Evolutionary conservation across 2,113 vertebrate genomes (phyloP).

Genomic region (Oenanthe oenanthe): DNA sequence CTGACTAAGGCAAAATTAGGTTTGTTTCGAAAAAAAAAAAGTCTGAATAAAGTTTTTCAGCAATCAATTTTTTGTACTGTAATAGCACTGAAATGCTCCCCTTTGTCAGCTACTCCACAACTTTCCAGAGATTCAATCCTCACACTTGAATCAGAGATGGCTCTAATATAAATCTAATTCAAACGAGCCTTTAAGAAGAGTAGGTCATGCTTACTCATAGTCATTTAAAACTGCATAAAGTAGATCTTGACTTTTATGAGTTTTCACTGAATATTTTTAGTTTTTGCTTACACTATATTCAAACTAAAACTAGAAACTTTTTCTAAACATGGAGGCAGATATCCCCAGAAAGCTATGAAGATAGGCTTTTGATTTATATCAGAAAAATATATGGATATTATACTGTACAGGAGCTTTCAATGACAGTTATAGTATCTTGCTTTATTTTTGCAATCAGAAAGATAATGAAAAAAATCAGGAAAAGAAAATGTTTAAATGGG

Average conservation of each 20-base stretch:
- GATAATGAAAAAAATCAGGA: neutral
- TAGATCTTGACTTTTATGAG: neutral
- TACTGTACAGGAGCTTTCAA: neutral
- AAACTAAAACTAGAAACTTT: neutral
- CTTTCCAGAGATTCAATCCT: neutral
- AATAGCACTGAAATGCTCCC: neutral
- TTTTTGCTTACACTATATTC: neutral
- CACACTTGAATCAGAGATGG: rapidly evolving
- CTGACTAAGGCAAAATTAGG: neutral
- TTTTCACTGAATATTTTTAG: neutral
- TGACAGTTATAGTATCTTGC: neutral
- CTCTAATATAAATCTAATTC: neutral
- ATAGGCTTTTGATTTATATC: neutral
- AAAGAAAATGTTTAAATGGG: neutral
- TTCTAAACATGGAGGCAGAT: neutral
- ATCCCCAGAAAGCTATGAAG: neutral
- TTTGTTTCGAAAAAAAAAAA: neutral
- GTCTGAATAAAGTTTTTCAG: neutral
- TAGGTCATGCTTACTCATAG: neutral
- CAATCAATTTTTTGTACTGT: neutral
- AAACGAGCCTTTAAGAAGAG: neutral
- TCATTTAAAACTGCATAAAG: neutral
- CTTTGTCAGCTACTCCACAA: neutral
- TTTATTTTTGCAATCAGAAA: neutral
- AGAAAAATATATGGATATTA: neutral